Conservation (phyloP, 2,888 invertebrate genomes). For the Dioctria linearis region DNA sequence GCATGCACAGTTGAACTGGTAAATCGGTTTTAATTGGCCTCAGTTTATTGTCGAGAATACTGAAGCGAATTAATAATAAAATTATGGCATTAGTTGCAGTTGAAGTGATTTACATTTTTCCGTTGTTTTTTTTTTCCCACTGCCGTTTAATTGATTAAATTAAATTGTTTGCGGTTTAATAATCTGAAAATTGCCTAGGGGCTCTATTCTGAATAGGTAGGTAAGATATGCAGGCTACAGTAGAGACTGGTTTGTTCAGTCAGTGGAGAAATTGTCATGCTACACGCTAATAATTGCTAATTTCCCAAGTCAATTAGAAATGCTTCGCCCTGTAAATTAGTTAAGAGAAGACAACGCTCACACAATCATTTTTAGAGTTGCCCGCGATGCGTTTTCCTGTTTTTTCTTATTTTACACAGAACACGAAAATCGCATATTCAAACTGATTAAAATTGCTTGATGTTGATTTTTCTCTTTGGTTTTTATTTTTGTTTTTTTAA, state of each 20-base stretch:
- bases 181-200: conserved; percentile 11
- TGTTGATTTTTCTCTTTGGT: too few species aligned
- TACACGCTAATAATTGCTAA: conserved; percentile 44
- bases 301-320: conserved; percentile 42
- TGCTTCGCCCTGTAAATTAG: conserved; percentile 26
- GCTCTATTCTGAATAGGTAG: background rate
- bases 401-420: too few species aligned
- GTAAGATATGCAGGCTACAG: too few species aligned
- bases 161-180: conserved; percentile 17
- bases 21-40: conserved; percentile 50
- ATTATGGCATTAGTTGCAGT: conserved; percentile 49
- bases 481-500: too few species aligned
- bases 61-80: conserved; percentile 45
- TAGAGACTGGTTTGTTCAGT: conserved; percentile 4
- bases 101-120: conserved; percentile 49
- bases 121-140: conserved; percentile 4
- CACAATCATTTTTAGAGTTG: background rate
- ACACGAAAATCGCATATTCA: too few species aligned
- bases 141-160: conserved; percentile 42
- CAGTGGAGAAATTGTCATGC: conserved; percentile 37
- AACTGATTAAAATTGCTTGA: too few species aligned
- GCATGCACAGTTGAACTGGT: conserved; percentile 49
- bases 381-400: too few species aligned
- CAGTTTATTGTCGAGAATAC: conserved; percentile 24
- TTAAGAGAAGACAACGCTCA: background rate